phyloP scores from a whole-genome alignment of 2,797 vertebrate genomes.

The Lindbergichthys nudifrons region DNA sequence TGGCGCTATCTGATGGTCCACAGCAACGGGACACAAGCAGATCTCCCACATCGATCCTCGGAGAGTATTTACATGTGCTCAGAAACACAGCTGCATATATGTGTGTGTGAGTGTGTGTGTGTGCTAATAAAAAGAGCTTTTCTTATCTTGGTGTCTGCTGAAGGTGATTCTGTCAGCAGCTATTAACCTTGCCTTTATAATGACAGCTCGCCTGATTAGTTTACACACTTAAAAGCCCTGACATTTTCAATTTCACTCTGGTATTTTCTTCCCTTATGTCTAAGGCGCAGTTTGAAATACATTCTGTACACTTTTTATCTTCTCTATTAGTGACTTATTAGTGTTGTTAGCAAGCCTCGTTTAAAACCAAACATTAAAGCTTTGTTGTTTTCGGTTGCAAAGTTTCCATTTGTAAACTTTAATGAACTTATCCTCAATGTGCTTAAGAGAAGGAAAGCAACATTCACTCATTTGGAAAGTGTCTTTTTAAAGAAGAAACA shows the following conservation, averaged over 20 bases:
- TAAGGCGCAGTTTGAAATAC: slow-evolving; percentile 34
- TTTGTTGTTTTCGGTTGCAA: slow-evolving; percentile 37
- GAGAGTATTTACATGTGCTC: slow-evolving; percentile 31
- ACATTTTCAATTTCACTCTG: slow-evolving; percentile 63
- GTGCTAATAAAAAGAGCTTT: slow-evolving; percentile 69
- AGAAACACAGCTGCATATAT: neutral
- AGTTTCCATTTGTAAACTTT: slow-evolving; percentile 32
- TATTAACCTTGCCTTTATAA: slow-evolving; percentile 94
- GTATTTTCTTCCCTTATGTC: slow-evolving; percentile 32
- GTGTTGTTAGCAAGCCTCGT: slow-evolving; percentile 36
- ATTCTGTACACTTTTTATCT: slow-evolving; percentile 38
- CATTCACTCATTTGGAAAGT: slow-evolving; percentile 22
- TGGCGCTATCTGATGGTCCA: slow-evolving; percentile 88
- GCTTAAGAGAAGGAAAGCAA: slow-evolving; percentile 31
- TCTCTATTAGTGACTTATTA: slow-evolving; percentile 46
- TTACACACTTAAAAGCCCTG: slow-evolving; percentile 79
- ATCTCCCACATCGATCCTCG: slow-evolving; percentile 86
- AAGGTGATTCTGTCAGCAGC: slow-evolving; percentile 89
- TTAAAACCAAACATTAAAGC: slow-evolving; percentile 49
- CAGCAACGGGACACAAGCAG: slow-evolving; percentile 83
- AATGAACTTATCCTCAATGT: slow-evolving; percentile 25
- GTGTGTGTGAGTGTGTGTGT: slow-evolving; percentile 9
- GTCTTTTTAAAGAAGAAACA: slow-evolving; percentile 18
- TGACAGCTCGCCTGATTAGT: slow-evolving; percentile 93
- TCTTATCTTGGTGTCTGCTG: slow-evolving; percentile 93